Evolutionary conservation across 2,888 invertebrate genomes (phyloP).

Genomic region (Chydorus sphaericus): DNA sequence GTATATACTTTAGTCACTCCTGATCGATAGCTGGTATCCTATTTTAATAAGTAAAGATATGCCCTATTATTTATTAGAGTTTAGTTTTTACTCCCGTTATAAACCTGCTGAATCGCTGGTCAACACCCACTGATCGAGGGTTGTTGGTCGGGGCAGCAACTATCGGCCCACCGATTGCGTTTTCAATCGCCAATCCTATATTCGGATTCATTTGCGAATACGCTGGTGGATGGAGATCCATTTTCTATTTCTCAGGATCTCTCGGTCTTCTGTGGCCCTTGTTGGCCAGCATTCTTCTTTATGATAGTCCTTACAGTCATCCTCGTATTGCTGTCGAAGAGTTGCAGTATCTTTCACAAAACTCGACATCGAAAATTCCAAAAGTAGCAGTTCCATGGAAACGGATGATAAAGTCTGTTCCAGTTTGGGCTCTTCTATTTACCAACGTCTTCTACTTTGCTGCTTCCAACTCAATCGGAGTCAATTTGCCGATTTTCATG

Average conservation of each 20-base stretch:
- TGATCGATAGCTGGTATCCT: background rate
- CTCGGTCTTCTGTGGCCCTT: background rate
- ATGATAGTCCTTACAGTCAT: background rate
- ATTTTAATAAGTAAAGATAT: background rate
- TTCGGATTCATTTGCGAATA: slow-evolving; percentile 40
- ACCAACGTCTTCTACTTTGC: slow-evolving; percentile 30
- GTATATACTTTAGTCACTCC: background rate
- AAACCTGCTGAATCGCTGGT: slow-evolving; percentile 7
- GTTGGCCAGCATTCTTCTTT: background rate
- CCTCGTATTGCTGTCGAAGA: background rate
- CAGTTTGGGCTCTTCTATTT: slow-evolving; percentile 33
- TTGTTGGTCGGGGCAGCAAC: slow-evolving; percentile 25
- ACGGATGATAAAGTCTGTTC: slow-evolving; percentile 32
- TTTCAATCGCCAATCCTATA: slow-evolving; percentile 38
- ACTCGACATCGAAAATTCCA: too few species aligned
- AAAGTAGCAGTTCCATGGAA: slow-evolving; percentile 32
- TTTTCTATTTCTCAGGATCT: slow-evolving; percentile 36
- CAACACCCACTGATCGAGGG: slow-evolving; percentile 7
- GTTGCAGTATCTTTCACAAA: slow-evolving; percentile 1
- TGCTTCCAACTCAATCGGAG: slow-evolving; percentile 10
- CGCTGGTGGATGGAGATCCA: slow-evolving; percentile 40
- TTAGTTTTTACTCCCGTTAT: background rate
- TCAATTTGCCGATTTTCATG: slow-evolving; percentile 31
- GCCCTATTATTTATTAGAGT: background rate
- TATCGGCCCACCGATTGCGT: slow-evolving; percentile 33